phyloP scores from a whole-genome alignment of 2,113 vertebrate genomes.

The Dunckerocampus dactyliophorus region DNA sequence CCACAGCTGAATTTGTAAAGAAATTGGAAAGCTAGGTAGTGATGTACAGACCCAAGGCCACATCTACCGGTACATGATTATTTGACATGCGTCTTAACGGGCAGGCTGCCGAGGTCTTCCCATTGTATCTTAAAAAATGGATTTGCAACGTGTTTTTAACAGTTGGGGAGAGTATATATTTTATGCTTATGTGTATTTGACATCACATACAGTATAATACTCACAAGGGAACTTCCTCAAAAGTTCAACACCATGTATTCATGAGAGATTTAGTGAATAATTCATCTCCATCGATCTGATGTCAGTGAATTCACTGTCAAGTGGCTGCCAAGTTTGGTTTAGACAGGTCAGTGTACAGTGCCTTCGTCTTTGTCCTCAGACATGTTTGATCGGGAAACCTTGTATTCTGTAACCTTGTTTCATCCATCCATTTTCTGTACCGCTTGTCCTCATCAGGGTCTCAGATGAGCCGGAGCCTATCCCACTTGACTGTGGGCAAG shows the following conservation, averaged over 20 bases:
- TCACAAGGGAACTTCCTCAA: background rate
- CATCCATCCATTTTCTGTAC: too few species aligned
- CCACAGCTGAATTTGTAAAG: background rate
- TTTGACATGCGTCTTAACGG: background rate
- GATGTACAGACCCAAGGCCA: background rate
- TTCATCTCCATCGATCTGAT: slow-evolving; percentile 38
- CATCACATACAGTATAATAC: background rate
- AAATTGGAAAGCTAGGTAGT: background rate
- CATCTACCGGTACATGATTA: background rate
- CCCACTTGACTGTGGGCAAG: too few species aligned
- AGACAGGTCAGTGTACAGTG: slow-evolving; percentile 27
- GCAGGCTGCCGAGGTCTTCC: background rate
- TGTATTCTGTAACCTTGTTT: too few species aligned
- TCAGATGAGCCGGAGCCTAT: too few species aligned
- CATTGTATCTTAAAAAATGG: background rate
- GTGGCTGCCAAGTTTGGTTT: slow-evolving; percentile 23
- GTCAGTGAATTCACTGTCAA: slow-evolving; percentile 26
- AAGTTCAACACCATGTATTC: slow-evolving; percentile 34
- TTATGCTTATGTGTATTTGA: background rate
- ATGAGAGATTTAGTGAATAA: slow-evolving; percentile 41
- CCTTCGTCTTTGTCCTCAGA: slow-evolving; percentile 13
- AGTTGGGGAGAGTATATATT: background rate
- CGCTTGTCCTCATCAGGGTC: too few species aligned
- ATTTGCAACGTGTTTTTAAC: background rate
- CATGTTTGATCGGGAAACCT: slow-evolving; percentile 8